Percentiles rank a stretch among this genome's conserved stretches.
phyloP scores from a whole-genome alignment of 1,140 invertebrate genomes.

The Drosophila serrata region DNA sequence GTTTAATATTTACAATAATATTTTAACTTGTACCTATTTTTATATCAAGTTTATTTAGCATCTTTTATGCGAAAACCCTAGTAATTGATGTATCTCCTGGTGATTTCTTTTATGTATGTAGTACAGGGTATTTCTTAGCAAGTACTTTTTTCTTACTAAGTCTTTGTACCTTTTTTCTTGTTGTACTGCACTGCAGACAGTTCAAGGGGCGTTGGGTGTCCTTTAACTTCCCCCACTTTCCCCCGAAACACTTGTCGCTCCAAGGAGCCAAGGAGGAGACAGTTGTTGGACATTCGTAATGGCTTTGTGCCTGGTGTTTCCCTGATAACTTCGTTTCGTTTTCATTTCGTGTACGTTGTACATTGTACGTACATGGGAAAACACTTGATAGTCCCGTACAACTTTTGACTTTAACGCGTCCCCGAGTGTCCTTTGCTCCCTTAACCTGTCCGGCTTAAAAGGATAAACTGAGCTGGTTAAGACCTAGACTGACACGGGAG shows the following conservation, averaged over 20 bases:
- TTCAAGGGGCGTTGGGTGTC: constrained; percentile 31
- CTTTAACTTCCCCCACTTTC: too few relatives aligned
- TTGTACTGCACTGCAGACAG: constrained; percentile 30
- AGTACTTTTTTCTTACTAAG: not conserved
- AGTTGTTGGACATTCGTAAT: constrained; percentile 55
- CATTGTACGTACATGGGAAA: constrained; percentile 42
- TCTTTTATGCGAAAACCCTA: too few relatives aligned
- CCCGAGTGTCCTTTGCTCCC: constrained; percentile 40
- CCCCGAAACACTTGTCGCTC: constrained; percentile 69
- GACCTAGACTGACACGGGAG: constrained; percentile 13
- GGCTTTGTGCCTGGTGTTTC: constrained; percentile 60
- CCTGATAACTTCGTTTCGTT: constrained; percentile 76
- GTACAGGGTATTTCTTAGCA: not conserved
- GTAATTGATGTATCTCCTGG: not conserved
- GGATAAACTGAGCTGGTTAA: constrained; percentile 28
- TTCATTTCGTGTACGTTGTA: constrained; percentile 50
- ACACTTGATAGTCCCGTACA: constrained; percentile 61
- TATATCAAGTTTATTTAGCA: too few relatives aligned
- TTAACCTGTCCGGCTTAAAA: constrained; percentile 5
- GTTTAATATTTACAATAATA: too few relatives aligned
- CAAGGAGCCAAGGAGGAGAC: constrained; percentile 12
- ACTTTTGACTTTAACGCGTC: constrained; percentile 77
- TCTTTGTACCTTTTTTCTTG: not conserved
- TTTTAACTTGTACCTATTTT: too few relatives aligned
- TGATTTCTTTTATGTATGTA: too few relatives aligned